Evolutionary conservation across 1,140 invertebrate genomes (phyloP), one percentile per base, ranked within the genome.

Genomic region (Ostrea denselamellosa): DNA sequence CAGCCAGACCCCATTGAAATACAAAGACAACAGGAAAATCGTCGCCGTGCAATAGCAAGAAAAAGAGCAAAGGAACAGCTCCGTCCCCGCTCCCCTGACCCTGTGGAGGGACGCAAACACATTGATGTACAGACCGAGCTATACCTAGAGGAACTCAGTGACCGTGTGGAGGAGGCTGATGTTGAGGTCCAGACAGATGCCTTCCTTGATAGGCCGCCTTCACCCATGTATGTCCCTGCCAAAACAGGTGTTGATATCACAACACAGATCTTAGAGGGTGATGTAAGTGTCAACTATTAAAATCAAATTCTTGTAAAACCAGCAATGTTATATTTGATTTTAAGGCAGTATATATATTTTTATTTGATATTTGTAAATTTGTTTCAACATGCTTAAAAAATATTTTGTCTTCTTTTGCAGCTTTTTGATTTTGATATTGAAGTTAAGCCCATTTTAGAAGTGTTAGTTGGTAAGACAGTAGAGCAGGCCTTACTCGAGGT

Each of bases 261-360:
- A 89, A 98, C 98, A 28, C 98, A 99, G 95, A 98, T 98, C 81
- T 96, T 96, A 90, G 97, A 97, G 5, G 97, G 97, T 86, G 98
- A 98, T 93, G 97, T 97, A 94, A 96, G 96, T 95, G 85, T 82
- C 0, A 68, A 68, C 8, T 25, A 28, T 28, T 34, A 5, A 44
- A 44, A 44, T 44, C 34, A 44, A 44, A 44, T 34, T 10, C 8
- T 81, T 81, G 71, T 81, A 81, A 28, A 81, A 12, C 4, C 71
- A 81, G 8, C 44, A 53, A 53, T n/a, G 8, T 5, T 19, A 4
- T 52, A 52, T 83, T 22, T 53, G 44, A 12, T 8, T 4, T 19
- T 53, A 51, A 17, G 17, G 52, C 34, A 28, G 19, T 52, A n/a
- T 83, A 17, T 53, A 17, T 8, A 22, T 9, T 83, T 83, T 19